Base-by-base conservation (phyloP, 1,140 invertebrate species). In the Aphelenchoides avenae region DNA sequence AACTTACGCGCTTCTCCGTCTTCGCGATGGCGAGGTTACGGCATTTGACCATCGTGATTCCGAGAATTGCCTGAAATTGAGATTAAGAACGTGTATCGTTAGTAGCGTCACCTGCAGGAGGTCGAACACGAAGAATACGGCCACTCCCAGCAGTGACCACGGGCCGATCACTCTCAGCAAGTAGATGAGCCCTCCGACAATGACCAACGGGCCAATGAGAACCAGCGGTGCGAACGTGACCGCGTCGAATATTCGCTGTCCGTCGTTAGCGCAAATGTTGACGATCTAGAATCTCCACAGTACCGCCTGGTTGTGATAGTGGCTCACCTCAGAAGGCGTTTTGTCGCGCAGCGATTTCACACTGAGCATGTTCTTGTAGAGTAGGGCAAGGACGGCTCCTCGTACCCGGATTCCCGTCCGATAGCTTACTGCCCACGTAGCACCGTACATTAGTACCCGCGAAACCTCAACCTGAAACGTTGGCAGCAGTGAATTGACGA, bases 251-350 rank as follows among this genome's bases (percentile, higher is more conserved):
- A 87, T 77, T 33, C 85, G 79, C 70, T 84, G 80, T 22, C 84
- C 82, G 70, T 87, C 86, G 70, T 83, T 85, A 20, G 84, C 82
- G 71, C 85, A 86, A 50, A 87, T 78, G 66, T 86, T 86, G 26
- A 86, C 81, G 15, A 86, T 61, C 85, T 86, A 70, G 54, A 80
- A 78, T 61, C 22, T 57, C 51, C 29, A 11, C 7, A 7, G 39
- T 44, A 1, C 7, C 30, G 5, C 24, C 13, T 52, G 34, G 22
- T 9, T 48, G 1, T 52, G 52, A n/a, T 20, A 43, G 36, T 24
- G 64, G 7, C 70, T 68, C 77, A 86, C 85, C 78, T 86, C 82
- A 53, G 85, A 84, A 27, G 83, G 78, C 43, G 81, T 81, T 74
- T 81, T 83, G 59, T 81, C 79, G 42, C 80, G 80, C 1, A 85